Conservation (phyloP, 2,797 vertebrate species). For the Acanthurus tractus region DNA sequence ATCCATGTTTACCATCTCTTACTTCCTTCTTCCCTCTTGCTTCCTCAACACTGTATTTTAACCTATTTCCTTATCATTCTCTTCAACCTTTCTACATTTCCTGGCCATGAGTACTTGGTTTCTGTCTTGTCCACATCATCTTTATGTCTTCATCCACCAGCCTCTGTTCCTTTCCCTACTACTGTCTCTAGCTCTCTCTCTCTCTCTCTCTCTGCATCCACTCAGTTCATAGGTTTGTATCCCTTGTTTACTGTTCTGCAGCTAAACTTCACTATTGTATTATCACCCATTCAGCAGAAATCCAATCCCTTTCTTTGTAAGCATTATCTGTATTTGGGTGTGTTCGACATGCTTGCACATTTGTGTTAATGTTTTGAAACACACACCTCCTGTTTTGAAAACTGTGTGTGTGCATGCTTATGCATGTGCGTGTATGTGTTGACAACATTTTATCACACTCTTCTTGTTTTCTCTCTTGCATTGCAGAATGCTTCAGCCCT, state of each 20-base stretch:
- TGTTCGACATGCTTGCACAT: constrained; percentile 67
- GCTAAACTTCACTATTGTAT: constrained; percentile 68
- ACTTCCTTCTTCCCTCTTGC: too few relatives aligned
- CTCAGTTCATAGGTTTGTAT: constrained; percentile 29
- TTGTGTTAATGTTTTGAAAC: constrained; percentile 65
- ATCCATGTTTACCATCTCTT: too few relatives aligned
- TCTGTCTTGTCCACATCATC: constrained; percentile 1
- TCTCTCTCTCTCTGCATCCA: constrained; percentile 23
- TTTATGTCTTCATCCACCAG: neutral
- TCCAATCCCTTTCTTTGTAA: constrained; percentile 67
- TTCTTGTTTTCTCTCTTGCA: constrained; percentile 80
- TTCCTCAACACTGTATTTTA: neutral
- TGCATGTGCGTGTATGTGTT: constrained; percentile 45
- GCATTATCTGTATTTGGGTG: constrained; percentile 61
- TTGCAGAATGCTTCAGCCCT: constrained; percentile 84
- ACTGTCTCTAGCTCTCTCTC: neutral
- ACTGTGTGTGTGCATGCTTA: constrained; percentile 41
- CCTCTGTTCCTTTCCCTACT: constrained; percentile 1
- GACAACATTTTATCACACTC: constrained; percentile 76
- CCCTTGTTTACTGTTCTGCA: constrained; percentile 63
- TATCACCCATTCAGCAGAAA: constrained; percentile 78
- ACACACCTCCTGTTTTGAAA: constrained; percentile 55
- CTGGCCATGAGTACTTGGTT: neutral
- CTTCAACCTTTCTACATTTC: neutral
- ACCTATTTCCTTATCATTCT: neutral